These are phyloP conservation scores for Homarus gammarus DNA, from an alignment of 2,888 invertebrate genomes.

Conservation along the genomic window DNA sequence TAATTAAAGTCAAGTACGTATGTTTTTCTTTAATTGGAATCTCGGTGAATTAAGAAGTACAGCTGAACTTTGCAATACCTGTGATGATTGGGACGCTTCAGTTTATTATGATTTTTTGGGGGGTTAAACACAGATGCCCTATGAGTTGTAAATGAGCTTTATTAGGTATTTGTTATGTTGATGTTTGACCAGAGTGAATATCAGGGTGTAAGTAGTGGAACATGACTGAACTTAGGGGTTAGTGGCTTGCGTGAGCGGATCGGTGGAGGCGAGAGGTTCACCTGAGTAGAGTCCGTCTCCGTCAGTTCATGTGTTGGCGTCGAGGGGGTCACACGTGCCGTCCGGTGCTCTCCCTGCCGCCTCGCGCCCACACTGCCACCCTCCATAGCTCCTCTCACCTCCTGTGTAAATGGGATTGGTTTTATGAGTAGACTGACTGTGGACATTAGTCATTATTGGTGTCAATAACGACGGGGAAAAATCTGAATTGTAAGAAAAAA, in stretches of 20 bases:
- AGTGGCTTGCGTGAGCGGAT: neutral
- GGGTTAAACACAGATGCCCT: too few species aligned
- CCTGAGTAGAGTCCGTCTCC: constrained; percentile 5
- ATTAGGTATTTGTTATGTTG: too few species aligned
- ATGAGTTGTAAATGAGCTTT: too few species aligned
- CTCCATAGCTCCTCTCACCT: neutral
- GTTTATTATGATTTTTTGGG: too few species aligned
- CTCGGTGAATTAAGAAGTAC: too few species aligned
- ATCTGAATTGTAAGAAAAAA: neutral
- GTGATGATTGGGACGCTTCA: too few species aligned
- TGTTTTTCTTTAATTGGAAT: too few species aligned
- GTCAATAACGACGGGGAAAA: neutral
- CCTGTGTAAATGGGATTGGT: neutral
- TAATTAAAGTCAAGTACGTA: too few species aligned
- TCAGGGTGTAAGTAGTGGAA: neutral
- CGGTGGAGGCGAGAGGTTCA: neutral
- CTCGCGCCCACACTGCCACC: neutral
- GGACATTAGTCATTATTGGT: neutral
- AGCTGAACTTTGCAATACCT: too few species aligned
- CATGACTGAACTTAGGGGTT: neutral
- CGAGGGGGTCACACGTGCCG: neutral
- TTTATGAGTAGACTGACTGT: neutral
- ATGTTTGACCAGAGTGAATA: too few species aligned
- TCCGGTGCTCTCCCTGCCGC: neutral
- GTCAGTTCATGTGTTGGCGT: constrained; percentile 13